Conservation (phyloP, 2,113 vertebrate species). For the Australoheros scitulus region DNA sequence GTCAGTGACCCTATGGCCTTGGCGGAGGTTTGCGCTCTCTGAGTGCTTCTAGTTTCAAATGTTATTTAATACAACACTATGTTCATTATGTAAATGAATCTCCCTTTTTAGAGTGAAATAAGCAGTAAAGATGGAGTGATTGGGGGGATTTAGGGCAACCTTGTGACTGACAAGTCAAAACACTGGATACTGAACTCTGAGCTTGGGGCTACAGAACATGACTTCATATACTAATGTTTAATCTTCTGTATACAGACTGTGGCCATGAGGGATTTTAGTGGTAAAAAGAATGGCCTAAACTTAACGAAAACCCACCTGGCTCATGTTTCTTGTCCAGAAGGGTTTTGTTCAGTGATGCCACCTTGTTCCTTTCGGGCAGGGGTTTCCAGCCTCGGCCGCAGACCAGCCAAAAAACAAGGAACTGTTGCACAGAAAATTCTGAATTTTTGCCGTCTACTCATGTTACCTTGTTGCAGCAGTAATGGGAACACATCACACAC, state of each 20-base stretch:
- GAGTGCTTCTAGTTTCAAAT: neutral
- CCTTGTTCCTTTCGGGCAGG: no score
- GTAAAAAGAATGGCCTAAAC: neutral
- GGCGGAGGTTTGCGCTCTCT: no score
- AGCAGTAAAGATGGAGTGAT: no score
- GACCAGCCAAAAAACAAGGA: neutral
- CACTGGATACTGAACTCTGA: neutral
- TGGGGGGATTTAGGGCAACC: no score
- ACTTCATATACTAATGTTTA: neutral
- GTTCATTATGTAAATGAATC: no score
- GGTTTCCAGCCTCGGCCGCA: no score
- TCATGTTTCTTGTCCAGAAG: neutral
- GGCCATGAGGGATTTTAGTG: neutral
- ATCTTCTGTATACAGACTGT: constrained; percentile 2
- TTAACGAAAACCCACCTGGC: neutral
- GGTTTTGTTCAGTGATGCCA: no score
- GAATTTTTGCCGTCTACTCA: neutral
- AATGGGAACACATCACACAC: constrained; percentile 8
- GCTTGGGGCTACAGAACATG: neutral
- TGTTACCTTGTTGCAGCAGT: neutral
- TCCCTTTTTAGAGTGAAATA: no score
- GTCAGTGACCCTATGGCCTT: no score
- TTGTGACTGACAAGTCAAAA: no score
- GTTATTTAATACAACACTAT: neutral
- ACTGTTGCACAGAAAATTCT: neutral